Evolutionary conservation across 1,140 invertebrate genomes (phyloP).

Genomic region (Magallana ariakensis): DNA sequence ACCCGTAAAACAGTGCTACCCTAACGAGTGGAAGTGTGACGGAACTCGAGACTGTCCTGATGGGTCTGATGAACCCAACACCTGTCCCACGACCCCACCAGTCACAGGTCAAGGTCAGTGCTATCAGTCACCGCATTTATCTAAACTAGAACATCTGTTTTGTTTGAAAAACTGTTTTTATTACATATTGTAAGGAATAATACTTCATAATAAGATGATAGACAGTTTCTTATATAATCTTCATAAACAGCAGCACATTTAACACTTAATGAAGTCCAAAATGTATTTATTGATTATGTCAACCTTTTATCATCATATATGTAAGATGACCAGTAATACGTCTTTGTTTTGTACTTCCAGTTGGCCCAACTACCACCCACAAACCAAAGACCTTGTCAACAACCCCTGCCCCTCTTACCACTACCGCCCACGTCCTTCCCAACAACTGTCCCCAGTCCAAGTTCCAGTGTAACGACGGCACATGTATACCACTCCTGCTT

Average conservation of each 20-base stretch:
- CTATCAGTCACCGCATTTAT: too few species aligned
- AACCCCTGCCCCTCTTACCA: conserved; percentile 25
- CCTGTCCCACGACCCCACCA: conserved; percentile 49
- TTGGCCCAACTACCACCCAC: neutral
- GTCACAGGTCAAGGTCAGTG: neutral
- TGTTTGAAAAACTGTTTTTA: neutral
- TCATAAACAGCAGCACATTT: too few species aligned
- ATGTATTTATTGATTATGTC: too few species aligned
- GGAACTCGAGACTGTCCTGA: conserved; percentile 76
- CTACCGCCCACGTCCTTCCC: neutral
- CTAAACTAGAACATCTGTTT: neutral
- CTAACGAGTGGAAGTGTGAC: conserved; percentile 74
- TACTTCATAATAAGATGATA: too few species aligned
- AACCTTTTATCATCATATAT: too few species aligned
- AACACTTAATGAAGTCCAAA: too few species aligned
- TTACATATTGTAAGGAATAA: neutral
- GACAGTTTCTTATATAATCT: too few species aligned
- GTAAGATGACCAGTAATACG: too few species aligned
- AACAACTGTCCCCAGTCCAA: conserved; percentile 53
- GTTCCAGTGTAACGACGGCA: conserved; percentile 55
- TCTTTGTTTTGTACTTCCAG: neutral
- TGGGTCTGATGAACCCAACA: conserved; percentile 77
- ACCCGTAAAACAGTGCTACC: conserved; percentile 61
- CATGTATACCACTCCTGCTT: conserved; percentile 76
- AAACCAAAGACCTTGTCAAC: conserved; percentile 47